Evolutionary conservation across 2,797 vertebrate species (phyloP).

Genomic region (Caiman crocodilus): DNA sequence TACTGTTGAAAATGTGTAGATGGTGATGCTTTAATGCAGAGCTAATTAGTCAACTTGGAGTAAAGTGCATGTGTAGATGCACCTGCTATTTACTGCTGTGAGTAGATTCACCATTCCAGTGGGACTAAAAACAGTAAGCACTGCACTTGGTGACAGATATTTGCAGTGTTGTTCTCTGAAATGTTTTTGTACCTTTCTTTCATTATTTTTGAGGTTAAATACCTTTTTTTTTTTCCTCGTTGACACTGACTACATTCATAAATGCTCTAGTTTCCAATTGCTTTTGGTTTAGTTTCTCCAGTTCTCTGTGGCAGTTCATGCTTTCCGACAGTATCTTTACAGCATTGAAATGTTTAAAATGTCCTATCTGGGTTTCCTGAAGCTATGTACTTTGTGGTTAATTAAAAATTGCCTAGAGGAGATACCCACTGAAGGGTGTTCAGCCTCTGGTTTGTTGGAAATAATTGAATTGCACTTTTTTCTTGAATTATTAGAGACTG

Average conservation of each 20-base stretch:
- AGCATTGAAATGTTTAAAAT: not conserved
- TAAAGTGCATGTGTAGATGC: not conserved
- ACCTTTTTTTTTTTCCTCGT: not conserved
- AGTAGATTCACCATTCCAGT: not conserved
- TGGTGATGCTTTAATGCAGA: too few relatives aligned
- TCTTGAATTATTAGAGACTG: not conserved
- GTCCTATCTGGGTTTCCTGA: not conserved
- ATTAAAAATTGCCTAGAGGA: not conserved
- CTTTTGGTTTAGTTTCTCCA: not conserved
- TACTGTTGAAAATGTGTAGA: too few relatives aligned
- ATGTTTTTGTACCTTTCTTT: not conserved
- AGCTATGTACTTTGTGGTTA: not conserved
- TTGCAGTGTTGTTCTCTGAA: not conserved
- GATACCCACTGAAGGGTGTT: not conserved
- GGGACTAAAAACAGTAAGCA: not conserved
- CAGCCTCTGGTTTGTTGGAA: not conserved
- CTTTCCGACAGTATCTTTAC: not conserved
- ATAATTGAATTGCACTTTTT: not conserved
- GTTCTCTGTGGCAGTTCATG: not conserved
- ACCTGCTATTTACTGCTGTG: not conserved
- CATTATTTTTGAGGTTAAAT: not conserved
- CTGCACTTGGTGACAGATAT: not conserved
- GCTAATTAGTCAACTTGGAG: too few relatives aligned
- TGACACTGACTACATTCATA: not conserved
- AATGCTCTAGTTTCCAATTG: not conserved